phyloP scores from a whole-genome alignment of 2,113 vertebrate species.

The Mixornis gularis region DNA sequence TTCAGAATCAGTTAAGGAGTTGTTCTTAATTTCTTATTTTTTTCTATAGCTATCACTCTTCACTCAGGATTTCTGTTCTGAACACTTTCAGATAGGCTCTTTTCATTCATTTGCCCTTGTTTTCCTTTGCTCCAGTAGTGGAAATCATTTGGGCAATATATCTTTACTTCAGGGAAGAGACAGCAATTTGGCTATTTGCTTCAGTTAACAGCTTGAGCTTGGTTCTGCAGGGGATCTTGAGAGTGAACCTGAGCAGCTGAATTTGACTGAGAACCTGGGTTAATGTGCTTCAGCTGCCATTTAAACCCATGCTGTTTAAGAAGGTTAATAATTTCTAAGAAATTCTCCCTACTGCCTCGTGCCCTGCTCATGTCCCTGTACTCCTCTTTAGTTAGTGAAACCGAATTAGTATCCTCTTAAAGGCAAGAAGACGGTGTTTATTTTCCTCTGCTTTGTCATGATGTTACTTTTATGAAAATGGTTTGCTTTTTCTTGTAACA shows the following conservation, averaged over 20 bases:
- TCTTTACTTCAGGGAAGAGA: neutral
- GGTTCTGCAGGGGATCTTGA: neutral
- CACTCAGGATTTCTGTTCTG: neutral
- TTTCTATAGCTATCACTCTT: neutral
- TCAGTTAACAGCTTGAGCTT: neutral
- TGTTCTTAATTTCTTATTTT: neutral
- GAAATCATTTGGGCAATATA: neutral
- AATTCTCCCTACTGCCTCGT: neutral
- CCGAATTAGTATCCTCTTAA: neutral
- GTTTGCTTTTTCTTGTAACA: rapidly evolving
- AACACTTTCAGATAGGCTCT: neutral
- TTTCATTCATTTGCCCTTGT: neutral
- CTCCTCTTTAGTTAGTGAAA: neutral
- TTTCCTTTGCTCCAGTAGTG: neutral
- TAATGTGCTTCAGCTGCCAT: neutral
- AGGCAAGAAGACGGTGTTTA: neutral
- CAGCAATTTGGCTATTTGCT: neutral
- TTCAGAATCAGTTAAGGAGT: neutral
- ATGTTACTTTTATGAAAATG: neutral
- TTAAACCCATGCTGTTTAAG: neutral
- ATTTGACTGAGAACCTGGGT: neutral
- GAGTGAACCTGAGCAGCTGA: neutral
- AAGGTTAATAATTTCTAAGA: neutral
- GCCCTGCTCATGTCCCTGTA: neutral
- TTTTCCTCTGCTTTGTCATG: neutral